Percentiles rank a stretch among this genome's conserved stretches.
Evolutionary conservation across 2,113 vertebrate genomes (phyloP).

Genomic region (Percopsis transmontana): DNA sequence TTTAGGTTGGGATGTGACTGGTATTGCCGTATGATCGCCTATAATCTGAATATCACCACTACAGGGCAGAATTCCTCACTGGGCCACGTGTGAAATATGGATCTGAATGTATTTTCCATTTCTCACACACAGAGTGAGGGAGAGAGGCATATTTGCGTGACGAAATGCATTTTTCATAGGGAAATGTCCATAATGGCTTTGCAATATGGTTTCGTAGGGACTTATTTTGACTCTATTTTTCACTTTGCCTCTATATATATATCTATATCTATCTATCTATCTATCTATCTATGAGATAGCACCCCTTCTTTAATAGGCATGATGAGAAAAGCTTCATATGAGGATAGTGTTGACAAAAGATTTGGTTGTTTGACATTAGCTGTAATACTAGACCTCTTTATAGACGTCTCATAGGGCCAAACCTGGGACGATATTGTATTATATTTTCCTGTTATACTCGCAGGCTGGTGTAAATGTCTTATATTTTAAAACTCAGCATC

Average conservation of each 20-base stretch:
- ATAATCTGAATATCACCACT: conserved; percentile 66
- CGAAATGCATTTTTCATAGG: background rate
- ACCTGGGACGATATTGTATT: conserved; percentile 14
- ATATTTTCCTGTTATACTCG: background rate
- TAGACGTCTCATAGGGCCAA: background rate
- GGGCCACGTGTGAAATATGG: conserved; percentile 25
- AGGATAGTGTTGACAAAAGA: background rate
- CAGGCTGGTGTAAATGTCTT: background rate
- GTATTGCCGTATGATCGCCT: conserved; percentile 45
- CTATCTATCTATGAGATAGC: background rate
- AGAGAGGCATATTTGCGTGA: conserved; percentile 1
- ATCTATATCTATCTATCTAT: background rate
- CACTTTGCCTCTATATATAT: background rate
- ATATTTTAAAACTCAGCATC: conserved; percentile 41
- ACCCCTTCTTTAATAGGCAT: background rate
- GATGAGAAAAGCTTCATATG: background rate
- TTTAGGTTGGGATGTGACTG: conserved; percentile 62
- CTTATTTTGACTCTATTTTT: background rate
- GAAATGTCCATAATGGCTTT: background rate
- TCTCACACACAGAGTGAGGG: background rate
- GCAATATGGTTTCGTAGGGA: conserved; percentile 1
- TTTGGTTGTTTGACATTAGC: conserved; percentile 21
- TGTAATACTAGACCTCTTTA: background rate
- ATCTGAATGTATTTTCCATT: conserved; percentile 2
- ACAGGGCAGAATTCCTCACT: conserved; percentile 60